These are phyloP conservation scores for Amblyopsis rosae DNA, from an alignment of 2,113 vertebrate genomes.

Conservation along the genomic window DNA sequence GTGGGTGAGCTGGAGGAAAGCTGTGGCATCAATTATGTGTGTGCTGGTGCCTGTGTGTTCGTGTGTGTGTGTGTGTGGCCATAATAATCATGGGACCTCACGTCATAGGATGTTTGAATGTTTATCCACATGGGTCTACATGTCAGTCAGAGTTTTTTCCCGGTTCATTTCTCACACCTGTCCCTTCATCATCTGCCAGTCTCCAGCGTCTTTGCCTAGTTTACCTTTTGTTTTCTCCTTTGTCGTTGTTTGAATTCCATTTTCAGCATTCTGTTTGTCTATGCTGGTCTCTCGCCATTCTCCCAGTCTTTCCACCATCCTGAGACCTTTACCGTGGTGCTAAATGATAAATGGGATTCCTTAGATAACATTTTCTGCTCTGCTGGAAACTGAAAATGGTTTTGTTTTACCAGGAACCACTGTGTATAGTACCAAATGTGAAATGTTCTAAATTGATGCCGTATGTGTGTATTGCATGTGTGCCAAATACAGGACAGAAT, in stretches of 20 bases:
- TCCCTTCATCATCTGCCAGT: constrained; percentile 36
- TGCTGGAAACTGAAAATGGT: constrained; percentile 37
- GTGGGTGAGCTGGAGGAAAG: constrained; percentile 45
- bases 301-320: constrained; percentile 44
- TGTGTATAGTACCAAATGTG: constrained; percentile 17
- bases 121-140: constrained; percentile 38
- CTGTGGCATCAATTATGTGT: not conserved
- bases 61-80: constrained; percentile 9
- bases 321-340: constrained; percentile 56
- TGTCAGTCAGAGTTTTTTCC: constrained; percentile 65
- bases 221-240: constrained; percentile 24
- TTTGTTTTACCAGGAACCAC: constrained; percentile 26
- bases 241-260: constrained; percentile 39
- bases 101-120: constrained; percentile 27
- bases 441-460: constrained; percentile 3
- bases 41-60: not conserved
- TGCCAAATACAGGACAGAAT: too few species aligned
- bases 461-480: not conserved
- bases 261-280: constrained; percentile 35
- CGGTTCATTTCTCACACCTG: constrained; percentile 57
- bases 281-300: constrained; percentile 32
- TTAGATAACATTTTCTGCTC: constrained; percentile 57
- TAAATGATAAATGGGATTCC: constrained; percentile 71
- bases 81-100: constrained; percentile 2
- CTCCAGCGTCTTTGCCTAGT: constrained; percentile 8